Base-by-base conservation (phyloP, 2,113 vertebrate species). In the Neopipo cinnamomea region DNA sequence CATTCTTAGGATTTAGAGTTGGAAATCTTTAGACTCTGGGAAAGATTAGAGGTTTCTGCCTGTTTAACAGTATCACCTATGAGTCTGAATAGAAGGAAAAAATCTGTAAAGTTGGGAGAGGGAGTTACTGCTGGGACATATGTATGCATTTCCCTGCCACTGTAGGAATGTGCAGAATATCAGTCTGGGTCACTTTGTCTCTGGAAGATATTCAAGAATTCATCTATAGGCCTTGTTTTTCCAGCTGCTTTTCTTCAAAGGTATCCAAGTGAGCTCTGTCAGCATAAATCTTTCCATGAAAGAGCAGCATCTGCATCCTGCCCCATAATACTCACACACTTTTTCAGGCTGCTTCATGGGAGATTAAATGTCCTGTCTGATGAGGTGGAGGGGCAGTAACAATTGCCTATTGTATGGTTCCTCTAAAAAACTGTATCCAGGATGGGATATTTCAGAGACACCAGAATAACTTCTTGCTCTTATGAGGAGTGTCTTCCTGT, bases 161-260 rank as follows among this genome's bases (percentile, higher is more conserved):
- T 39, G 21, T 23, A 90, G 75, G 63, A 85, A 83, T 8, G 55
- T 16, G n/a, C 1, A 1, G 82, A 91, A 85, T 83, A 85, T 83
- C 65, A 77, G 72, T 63, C 55, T 93, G 70, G 82, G 85, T 71
- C 88, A 74, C 31, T 85, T 78, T 80, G 71, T 61, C 71, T 85
- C 47, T 67, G 72, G 72, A 73, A 86, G 52, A 85, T 70, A 93
- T 58, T 88, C 81, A 80, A 28, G 49, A 95, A 78, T 78, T 91
- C 70, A 67, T 78, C 78, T 50, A 35, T 3, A 63, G 1, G 7
- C 42, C 72, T 88, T 95, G 74, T 88, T 95, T 90, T 88, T 80
- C 75, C 79, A 88, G 63, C 75, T 96, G 88, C 55, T 86, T 82
- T 84, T 85, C 88, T 90, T 90, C 79, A 89, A 56, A 92, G 52